Evolutionary conservation across 2,797 vertebrate genomes (phyloP), one percentile per base, ranked within the genome.

Genomic region (Ibycter americanus): DNA sequence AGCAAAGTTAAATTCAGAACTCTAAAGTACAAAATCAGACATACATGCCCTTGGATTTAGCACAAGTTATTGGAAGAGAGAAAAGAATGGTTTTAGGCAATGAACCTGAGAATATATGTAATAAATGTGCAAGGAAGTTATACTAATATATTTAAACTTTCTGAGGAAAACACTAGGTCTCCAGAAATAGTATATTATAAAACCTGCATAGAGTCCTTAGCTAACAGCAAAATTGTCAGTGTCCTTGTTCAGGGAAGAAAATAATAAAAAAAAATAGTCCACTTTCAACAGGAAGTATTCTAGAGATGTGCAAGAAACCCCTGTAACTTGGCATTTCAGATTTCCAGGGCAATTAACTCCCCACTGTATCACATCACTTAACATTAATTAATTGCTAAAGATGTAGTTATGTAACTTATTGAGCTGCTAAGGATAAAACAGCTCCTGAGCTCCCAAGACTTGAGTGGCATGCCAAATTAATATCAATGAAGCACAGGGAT

Each of bases 341-440:
- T 92, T 96, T 96, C 89, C 83, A 95, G 73, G 42, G 82, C 93
- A 96, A 95, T 96, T 94, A 96, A 92, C 90, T 97, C 93, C 91
- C 94, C 47, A 93, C 77, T 94, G 94, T 76, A 97, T 82, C 94
- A 93, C 83, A 91, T 87, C 95, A 95, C 89, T 96, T 95, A 95
- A 91, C 47, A 87, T 92, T 96, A 96, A 96, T 97, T 96, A 97
- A 96, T 91, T 94, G 89, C 89, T 96, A 79, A 96, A 94, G 90
- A 96, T 90, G 83, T 94, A 94, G 92, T 96, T 96, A 96, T 52
- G 80, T 90, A 96, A 92, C 83, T 94, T 95, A 84, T 2, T 66
- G 83, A 96, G 88, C 73, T 96, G 83, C 93, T 89, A 92, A 81
- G 72, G 94, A 94, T 84, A 90, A 95, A 90, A 87, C 46, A 47